Evolutionary conservation across 2,113 vertebrate species (phyloP).

Genomic region (Fregata magnificens): DNA sequence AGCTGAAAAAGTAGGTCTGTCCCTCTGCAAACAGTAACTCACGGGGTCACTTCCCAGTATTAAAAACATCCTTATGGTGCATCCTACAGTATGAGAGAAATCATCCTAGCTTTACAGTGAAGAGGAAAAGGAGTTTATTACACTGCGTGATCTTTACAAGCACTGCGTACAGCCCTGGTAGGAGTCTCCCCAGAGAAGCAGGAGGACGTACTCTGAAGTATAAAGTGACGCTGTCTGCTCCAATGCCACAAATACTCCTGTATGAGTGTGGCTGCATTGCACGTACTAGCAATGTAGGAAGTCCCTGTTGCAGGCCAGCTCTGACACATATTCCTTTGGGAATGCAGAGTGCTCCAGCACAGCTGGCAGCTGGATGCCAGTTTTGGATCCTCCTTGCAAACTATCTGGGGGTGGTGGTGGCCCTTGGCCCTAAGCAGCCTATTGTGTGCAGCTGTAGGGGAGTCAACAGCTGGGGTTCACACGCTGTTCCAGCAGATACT

Average conservation of each 20-base stretch:
- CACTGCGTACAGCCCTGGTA: neutral
- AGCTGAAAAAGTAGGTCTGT: neutral
- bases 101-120: neutral
- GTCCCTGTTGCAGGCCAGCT: neutral
- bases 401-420: rapidly evolving
- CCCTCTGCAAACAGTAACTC: neutral
- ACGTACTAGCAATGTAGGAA: neutral
- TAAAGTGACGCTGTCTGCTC: neutral
- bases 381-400: neutral
- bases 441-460: neutral
- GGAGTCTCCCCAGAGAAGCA: neutral
- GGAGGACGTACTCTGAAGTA: neutral
- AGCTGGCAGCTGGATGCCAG: neutral
- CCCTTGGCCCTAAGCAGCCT: neutral
- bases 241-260: neutral
- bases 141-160: neutral
- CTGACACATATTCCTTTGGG: neutral
- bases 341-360: neutral
- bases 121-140: neutral
- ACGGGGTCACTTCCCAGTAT: neutral
- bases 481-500: neutral
- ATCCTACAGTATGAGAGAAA: neutral
- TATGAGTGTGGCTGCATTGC: neutral
- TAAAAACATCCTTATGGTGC: neutral
- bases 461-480: neutral